Conservation (phyloP, 2,113 vertebrate genomes). For the Hypanus sabinus region DNA sequence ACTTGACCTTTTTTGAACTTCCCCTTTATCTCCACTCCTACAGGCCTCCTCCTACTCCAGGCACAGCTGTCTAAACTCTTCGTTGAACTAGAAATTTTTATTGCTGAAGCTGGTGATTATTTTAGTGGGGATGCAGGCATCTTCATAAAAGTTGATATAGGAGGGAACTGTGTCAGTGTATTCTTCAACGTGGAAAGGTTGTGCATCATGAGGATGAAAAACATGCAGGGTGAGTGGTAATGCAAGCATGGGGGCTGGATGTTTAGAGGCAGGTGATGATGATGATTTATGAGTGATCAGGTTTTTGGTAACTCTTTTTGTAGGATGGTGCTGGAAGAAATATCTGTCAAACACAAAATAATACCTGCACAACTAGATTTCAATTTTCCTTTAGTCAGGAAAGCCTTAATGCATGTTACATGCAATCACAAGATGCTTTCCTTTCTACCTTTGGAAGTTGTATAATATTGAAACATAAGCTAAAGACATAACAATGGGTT, state of each 20-base stretch:
- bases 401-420: background rate
- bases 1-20: too few species aligned
- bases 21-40: too few species aligned
- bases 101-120: too few species aligned
- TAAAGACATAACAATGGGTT: background rate
- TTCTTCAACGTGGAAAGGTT: background rate
- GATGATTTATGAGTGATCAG: background rate
- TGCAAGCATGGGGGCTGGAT: background rate
- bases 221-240: background rate
- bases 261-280: background rate
- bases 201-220: background rate
- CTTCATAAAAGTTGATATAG: too few species aligned
- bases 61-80: too few species aligned
- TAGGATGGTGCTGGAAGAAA: background rate
- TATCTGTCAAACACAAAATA: background rate
- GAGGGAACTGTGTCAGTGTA: too few species aligned
- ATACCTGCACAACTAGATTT: background rate
- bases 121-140: too few species aligned
- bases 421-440: background rate
- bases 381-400: background rate
- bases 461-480: background rate
- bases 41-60: too few species aligned
- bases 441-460: background rate
- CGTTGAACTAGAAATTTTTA: too few species aligned
- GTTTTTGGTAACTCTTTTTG: background rate